These are phyloP conservation scores for Phalacrocorax carbo DNA, from an alignment of 2,113 vertebrate species.

Conservation along the genomic window DNA sequence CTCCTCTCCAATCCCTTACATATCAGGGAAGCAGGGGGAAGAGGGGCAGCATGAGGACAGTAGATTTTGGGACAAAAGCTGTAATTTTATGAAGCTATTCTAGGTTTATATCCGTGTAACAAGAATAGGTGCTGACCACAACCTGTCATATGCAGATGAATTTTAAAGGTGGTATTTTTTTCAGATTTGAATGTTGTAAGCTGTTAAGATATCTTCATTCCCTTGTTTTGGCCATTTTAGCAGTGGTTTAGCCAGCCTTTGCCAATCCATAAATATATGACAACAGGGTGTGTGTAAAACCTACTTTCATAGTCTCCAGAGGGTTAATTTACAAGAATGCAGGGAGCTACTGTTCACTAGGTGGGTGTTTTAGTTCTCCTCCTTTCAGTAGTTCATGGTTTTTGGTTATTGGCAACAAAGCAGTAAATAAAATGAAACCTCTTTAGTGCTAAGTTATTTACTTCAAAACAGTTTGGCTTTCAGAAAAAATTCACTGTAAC, in stretches of 20 bases:
- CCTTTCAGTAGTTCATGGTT: not conserved
- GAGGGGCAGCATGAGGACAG: not conserved
- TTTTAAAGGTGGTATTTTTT: not conserved
- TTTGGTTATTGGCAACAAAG: not conserved
- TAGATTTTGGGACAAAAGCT: not conserved
- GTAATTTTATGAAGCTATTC: not conserved
- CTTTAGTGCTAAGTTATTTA: not conserved
- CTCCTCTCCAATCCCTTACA: not conserved
- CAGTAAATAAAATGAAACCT: not conserved
- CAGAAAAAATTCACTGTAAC: not conserved
- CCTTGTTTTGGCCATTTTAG: not conserved
- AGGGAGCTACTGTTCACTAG: not conserved
- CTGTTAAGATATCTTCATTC: not conserved
- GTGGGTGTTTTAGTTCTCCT: not conserved
- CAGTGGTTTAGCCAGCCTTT: not conserved
- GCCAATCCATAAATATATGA: not conserved
- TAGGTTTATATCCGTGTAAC: not conserved
- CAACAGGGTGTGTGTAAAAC: not conserved
- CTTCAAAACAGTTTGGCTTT: not conserved
- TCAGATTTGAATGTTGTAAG: not conserved
- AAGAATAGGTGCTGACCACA: not conserved
- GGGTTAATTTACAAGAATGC: not conserved
- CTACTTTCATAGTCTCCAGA: not conserved
- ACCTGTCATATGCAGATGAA: not conserved
- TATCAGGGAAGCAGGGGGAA: not conserved